phyloP scores from a whole-genome alignment of 2,888 invertebrate species.

The Epinotia demarniana region DNA sequence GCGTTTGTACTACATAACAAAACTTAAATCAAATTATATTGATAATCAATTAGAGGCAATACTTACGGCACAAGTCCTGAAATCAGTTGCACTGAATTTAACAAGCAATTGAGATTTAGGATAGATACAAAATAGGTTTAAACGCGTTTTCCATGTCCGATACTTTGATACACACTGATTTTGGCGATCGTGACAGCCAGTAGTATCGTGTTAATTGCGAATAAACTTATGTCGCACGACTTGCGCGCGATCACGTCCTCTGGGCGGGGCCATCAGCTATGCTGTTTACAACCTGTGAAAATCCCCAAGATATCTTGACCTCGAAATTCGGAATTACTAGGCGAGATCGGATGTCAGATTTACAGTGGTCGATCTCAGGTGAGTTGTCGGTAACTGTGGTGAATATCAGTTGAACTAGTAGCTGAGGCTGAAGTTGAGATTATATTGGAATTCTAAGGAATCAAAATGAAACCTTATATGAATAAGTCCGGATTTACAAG shows the following conservation, averaged over 20 bases:
- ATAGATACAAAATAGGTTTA: background rate
- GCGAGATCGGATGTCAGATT: too few species aligned
- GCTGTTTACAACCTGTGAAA: constrained; percentile 1
- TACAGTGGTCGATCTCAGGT: background rate
- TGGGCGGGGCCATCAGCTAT: background rate
- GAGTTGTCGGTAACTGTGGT: background rate
- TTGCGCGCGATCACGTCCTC: constrained; percentile 49
- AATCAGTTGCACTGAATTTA: constrained; percentile 32
- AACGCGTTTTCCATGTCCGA: constrained; percentile 52
- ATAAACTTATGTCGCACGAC: constrained; percentile 72
- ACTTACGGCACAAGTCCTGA: constrained; percentile 23
- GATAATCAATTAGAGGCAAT: background rate
- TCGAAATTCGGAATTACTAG: background rate
- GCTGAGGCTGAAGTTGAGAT: background rate
- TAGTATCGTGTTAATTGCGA: constrained; percentile 64
- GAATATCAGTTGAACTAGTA: background rate
- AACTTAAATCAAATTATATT: background rate
- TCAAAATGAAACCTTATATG: too few species aligned
- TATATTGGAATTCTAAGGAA: background rate
- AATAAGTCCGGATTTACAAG: too few species aligned
- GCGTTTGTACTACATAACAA: too few species aligned
- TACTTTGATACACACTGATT: constrained; percentile 55
- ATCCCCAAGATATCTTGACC: background rate
- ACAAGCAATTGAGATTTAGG: constrained; percentile 6
- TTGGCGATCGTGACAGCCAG: constrained; percentile 54